These are phyloP conservation scores for Ammodytes dubius DNA, from an alignment of 2,113 vertebrate species.

Conservation along the genomic window DNA sequence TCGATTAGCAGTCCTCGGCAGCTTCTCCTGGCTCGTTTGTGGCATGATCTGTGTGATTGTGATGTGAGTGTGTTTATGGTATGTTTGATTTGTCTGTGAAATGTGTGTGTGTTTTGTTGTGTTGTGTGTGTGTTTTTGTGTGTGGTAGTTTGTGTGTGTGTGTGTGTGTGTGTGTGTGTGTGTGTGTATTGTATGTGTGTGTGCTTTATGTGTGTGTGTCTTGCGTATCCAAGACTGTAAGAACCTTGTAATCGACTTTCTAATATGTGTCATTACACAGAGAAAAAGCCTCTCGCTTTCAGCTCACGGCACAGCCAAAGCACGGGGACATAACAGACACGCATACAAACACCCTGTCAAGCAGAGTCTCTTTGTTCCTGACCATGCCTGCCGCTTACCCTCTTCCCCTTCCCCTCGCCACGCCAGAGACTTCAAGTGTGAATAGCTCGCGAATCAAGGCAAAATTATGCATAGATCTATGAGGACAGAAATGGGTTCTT, in stretches of 20 bases:
- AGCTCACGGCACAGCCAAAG: constrained; percentile 57
- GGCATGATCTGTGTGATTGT: constrained; percentile 1
- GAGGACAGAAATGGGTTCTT: constrained; percentile 44
- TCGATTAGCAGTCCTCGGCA: constrained; percentile 42
- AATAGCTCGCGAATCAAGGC: constrained; percentile 57
- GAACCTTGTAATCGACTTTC: constrained; percentile 76
- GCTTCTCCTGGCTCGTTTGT: constrained; percentile 20
- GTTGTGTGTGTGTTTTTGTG: too few relatives aligned
- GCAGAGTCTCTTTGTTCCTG: constrained; percentile 62
- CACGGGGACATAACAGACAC: constrained; percentile 48
- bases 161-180: not conserved
- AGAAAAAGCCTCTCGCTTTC: constrained; percentile 55
- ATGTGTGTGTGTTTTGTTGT: too few relatives aligned
- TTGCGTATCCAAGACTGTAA: constrained; percentile 35
- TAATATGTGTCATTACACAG: constrained; percentile 77
- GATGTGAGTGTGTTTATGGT: not conserved
- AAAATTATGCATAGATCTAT: constrained; percentile 65
- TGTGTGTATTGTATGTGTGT: not conserved
- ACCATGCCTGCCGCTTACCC: constrained; percentile 34
- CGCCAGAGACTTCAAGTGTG: constrained; percentile 61
- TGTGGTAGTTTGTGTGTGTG: too few relatives aligned
- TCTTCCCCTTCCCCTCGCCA: constrained; percentile 44
- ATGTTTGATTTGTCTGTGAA: too few relatives aligned
- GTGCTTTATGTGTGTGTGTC: constrained; percentile 4
- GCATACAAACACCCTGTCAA: constrained; percentile 40